These are phyloP conservation scores for Bos indicus DNA, from an alignment of 2,113 vertebrate species.

Conservation along the genomic window DNA sequence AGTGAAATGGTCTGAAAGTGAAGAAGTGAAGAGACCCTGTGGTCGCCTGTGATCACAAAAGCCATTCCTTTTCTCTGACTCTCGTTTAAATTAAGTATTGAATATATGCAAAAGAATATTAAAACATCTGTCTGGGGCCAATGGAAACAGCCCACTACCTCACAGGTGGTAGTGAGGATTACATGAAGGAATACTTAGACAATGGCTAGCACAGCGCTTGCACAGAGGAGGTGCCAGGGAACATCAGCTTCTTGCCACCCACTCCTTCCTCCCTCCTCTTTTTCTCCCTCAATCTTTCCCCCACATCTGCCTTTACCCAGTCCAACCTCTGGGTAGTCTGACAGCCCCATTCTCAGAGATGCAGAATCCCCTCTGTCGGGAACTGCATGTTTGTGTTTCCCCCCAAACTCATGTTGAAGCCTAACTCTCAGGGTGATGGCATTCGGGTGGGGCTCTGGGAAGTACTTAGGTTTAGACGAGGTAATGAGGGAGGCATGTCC, in stretches of 20 bases:
- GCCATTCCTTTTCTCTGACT: not conserved
- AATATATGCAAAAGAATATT: not conserved
- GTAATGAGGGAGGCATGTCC: not conserved
- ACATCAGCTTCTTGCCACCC: not conserved
- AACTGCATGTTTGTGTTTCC: not conserved
- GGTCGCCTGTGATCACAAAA: not conserved
- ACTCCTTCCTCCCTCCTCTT: not conserved
- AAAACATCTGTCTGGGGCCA: not conserved
- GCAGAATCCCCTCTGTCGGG: not conserved
- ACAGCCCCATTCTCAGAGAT: not conserved
- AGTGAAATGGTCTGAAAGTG: not conserved
- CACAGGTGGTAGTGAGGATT: not conserved
- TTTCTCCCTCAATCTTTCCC: not conserved
- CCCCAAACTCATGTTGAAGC: not conserved
- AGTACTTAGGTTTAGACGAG: not conserved
- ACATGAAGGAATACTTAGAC: not conserved
- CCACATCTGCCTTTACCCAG: not conserved
- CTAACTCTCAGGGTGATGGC: not conserved
- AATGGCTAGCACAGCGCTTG: rapidly evolving
- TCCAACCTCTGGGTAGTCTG: not conserved
- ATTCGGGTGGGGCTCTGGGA: not conserved
- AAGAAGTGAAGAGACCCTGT: not conserved
- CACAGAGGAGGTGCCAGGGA: not conserved
- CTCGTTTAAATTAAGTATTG: not conserved
- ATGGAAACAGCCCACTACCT: not conserved